Base-by-base conservation (phyloP, 92 coral and sea anemone genomes). In the Actinostola sp. region DNA sequence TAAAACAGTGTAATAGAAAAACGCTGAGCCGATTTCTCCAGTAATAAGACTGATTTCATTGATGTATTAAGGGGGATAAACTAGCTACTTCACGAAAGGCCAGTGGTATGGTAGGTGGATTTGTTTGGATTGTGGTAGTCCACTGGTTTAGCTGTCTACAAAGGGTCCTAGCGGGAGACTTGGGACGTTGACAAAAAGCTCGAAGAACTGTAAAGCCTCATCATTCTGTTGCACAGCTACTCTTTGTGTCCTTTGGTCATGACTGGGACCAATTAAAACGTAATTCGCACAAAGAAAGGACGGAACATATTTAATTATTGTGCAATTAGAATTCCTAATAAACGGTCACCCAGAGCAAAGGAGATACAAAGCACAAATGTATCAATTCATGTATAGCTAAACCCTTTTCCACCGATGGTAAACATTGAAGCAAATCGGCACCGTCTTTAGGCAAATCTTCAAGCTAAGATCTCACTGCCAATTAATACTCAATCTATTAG, bases 41-140 rank as follows among this genome's bases (percentile, higher is more conserved):
- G n/a, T 14, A 14, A 7, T 39, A 7, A 39, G 45, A 39, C 27
- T 26, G 63, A 27, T 7, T 38, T 57, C 26, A 57, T 57, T 57
- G 26, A 38, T 9, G 63, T 26, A 53, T 53, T 53, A 13, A 13
- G 28, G 6, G 6, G 11, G 27, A 53, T 5, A 25, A 53, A 25
- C 6, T 53, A 5, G 59, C 6, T 36, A 36, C 6, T 36, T 36
- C 42, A 13, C 20, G 25, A 53, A 57, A 54, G 61, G 31, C 5
- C 27, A 26, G 63, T n/a, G 63, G 63, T 57, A 11, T 27, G 10
- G 39, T 12, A 27, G 63, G 63, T 57, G 27, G 35, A 57, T 57
- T 1, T 3, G 63, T 57, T 27, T 28, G 20, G 2, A 57, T 19
- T 57, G 63, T 26, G 63, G 63, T 57, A 3, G 29, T 57, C 63